Conservation (phyloP, 2,888 invertebrate genomes). For the Machimus atricapillus region DNA sequence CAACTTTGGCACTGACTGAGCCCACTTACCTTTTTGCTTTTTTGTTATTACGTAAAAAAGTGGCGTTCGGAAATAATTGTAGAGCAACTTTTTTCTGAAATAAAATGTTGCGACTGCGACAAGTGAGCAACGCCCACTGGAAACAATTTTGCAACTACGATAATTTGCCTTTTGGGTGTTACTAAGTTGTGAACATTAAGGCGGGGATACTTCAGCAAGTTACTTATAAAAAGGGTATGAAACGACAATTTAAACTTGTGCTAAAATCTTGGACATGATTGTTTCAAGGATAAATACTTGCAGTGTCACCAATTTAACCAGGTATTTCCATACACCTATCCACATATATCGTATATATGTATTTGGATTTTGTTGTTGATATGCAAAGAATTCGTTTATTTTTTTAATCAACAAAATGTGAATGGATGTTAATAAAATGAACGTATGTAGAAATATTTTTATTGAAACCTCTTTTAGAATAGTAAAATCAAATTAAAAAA, state of each 20-base stretch:
- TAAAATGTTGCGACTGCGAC: not conserved
- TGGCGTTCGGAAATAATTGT: not conserved
- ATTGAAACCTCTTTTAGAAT: too few relatives aligned
- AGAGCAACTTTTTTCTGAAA: not conserved
- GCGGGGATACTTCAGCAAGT: not conserved
- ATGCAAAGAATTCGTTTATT: too few relatives aligned
- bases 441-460: too few relatives aligned
- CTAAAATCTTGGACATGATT: not conserved
- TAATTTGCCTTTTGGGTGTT: not conserved
- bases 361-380: too few relatives aligned
- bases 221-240: not conserved
- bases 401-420: too few relatives aligned
- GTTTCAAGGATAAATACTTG: not conserved
- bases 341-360: not conserved
- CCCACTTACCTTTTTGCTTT: not conserved
- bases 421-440: too few relatives aligned
- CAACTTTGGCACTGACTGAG: not conserved
- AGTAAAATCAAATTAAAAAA: too few relatives aligned
- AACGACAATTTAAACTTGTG: not conserved
- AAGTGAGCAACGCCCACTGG: not conserved
- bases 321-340: not conserved
- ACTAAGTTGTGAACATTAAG: not conserved
- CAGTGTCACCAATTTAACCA: not conserved
- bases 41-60: not conserved
- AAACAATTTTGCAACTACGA: not conserved